Evolutionary conservation across 2,797 vertebrate genomes (phyloP).

Genomic region (Mareca strepera): DNA sequence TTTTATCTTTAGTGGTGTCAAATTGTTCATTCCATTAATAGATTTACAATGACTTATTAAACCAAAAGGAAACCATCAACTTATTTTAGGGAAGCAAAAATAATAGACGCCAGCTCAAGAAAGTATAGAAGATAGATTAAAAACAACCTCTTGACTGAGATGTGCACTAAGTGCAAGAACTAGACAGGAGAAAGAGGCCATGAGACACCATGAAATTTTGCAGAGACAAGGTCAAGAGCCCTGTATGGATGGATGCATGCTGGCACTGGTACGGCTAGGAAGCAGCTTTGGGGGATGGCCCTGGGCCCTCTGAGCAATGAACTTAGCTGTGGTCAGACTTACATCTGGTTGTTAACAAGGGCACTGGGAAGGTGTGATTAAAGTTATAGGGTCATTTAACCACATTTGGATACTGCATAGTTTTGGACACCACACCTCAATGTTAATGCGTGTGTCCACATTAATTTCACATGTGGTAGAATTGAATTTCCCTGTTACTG

Average conservation of each 20-base stretch:
- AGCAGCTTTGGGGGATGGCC: fast-evolving
- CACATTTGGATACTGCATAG: fast-evolving
- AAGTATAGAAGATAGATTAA: background rate
- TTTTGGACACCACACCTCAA: background rate
- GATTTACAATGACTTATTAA: background rate
- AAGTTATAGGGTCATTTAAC: background rate
- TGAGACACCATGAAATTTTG: background rate
- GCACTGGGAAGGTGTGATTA: fast-evolving
- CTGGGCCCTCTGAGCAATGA: background rate
- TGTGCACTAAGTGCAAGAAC: background rate
- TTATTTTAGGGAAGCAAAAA: background rate
- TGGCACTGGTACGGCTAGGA: background rate
- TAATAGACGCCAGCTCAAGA: background rate
- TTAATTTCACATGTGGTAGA: background rate
- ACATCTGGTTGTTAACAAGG: background rate
- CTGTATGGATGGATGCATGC: background rate
- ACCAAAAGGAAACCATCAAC: background rate
- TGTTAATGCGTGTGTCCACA: too few relatives aligned
- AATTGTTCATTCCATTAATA: background rate
- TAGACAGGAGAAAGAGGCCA: fast-evolving
- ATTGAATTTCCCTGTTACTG: background rate
- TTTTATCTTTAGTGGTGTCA: background rate
- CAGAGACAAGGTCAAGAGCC: background rate
- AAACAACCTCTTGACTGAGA: background rate
- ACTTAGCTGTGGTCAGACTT: background rate